phyloP scores from a whole-genome alignment of 2,888 invertebrate genomes.

The Lasioglossum oenotherae region DNA sequence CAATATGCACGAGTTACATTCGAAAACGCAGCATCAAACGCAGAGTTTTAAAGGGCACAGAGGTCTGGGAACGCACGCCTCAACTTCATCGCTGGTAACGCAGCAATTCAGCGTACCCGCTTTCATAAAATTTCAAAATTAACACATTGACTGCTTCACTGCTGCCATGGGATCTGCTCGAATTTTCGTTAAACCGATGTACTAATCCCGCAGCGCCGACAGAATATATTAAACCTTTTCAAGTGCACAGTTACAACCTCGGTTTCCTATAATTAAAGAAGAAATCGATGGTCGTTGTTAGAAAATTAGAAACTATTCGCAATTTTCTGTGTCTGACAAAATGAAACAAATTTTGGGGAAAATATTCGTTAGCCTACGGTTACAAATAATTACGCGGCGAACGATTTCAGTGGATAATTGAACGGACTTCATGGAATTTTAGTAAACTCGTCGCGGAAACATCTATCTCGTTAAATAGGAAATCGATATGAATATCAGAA shows the following conservation, averaged over 20 bases:
- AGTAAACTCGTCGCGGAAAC: background rate
- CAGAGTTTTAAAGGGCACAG: conserved; percentile 35
- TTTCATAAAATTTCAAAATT: conserved; percentile 57
- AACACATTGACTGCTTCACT: conserved; percentile 47
- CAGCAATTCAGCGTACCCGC: conserved; percentile 38
- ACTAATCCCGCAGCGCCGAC: conserved; percentile 44
- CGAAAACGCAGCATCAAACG: conserved; percentile 37
- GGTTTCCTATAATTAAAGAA: conserved; percentile 33
- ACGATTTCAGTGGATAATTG: background rate
- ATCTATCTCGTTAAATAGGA: background rate
- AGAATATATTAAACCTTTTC: conserved; percentile 42
- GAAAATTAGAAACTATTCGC: background rate
- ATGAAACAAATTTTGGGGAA: background rate
- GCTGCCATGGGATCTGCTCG: conserved; percentile 47
- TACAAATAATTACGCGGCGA: background rate
- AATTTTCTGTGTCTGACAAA: too few species aligned
- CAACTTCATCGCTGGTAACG: conserved; percentile 13
- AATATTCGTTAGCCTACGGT: background rate
- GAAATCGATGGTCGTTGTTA: conserved; percentile 31
- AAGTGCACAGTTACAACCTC: conserved; percentile 16
- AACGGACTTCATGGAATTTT: background rate
- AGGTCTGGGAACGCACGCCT: conserved; percentile 3
- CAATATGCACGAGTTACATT: conserved; percentile 9
- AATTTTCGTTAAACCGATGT: conserved; percentile 53
- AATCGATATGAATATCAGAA: conserved; percentile 3